Evolutionary conservation across 1,140 invertebrate species (phyloP).

Genomic region (Drosophila lacteicornis): DNA sequence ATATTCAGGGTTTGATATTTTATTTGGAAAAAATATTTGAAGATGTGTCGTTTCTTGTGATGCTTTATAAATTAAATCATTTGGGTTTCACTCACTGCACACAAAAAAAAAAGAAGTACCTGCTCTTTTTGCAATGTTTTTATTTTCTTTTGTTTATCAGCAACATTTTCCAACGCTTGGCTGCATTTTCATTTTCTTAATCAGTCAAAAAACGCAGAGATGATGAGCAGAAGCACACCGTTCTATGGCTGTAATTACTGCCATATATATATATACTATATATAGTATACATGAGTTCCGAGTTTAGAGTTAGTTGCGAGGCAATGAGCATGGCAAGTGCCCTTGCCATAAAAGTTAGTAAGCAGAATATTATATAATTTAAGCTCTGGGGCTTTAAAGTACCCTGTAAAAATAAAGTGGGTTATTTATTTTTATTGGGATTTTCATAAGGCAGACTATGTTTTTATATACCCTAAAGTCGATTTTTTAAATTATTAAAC

Average conservation of each 20-base stretch:
- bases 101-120: constrained; percentile 13
- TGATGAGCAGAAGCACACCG: constrained; percentile 24
- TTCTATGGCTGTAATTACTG: constrained; percentile 65
- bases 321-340: constrained; percentile 72
- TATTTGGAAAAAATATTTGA: no score
- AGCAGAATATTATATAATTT: constrained; percentile 58
- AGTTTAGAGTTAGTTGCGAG: constrained; percentile 51
- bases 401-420: not conserved
- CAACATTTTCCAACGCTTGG: constrained; percentile 67
- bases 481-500: not conserved
- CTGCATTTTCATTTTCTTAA: constrained; percentile 75
- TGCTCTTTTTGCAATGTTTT: constrained; percentile 6
- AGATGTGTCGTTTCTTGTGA: no score
- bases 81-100: constrained; percentile 67
- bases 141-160: constrained; percentile 60
- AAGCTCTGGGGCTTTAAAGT: constrained; percentile 4
- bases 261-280: constrained; percentile 15
- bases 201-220: constrained; percentile 63
- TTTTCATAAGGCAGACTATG: not conserved
- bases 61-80: constrained; percentile 39
- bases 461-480: no score
- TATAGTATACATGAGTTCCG: constrained; percentile 3
- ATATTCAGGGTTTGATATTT: no score
- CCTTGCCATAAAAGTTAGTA: constrained; percentile 14
- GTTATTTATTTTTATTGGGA: no score